These are phyloP conservation scores for Thalassoma bifasciatum DNA, from an alignment of 2,113 vertebrate species.

Conservation along the genomic window DNA sequence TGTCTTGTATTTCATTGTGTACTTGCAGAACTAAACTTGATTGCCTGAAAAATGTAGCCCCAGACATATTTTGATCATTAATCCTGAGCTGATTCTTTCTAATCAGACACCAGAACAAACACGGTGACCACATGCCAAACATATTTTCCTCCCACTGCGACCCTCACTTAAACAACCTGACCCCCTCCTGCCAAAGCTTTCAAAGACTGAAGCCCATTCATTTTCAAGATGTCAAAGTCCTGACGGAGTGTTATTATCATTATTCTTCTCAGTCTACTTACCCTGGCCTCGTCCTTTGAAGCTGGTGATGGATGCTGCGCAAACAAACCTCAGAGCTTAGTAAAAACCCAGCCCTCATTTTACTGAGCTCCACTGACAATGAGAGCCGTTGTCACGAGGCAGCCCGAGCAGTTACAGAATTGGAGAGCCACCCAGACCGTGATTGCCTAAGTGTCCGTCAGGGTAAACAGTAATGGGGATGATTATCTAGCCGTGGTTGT, in stretches of 20 bases:
- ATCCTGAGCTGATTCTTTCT: constrained; percentile 49
- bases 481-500: constrained; percentile 48
- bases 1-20: constrained; percentile 21
- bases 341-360: constrained; percentile 37
- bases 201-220: constrained; percentile 48
- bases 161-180: constrained; percentile 46
- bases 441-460: constrained; percentile 34
- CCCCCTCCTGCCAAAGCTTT: constrained; percentile 37
- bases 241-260: constrained; percentile 70
- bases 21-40: constrained; percentile 24
- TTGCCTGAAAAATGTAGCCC: constrained; percentile 38
- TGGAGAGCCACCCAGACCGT: constrained; percentile 54
- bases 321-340: constrained; percentile 64
- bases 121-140: constrained; percentile 59
- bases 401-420: constrained; percentile 35
- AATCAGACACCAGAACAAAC: constrained; percentile 64
- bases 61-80: constrained; percentile 48
- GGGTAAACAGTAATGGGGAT: constrained; percentile 44
- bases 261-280: constrained; percentile 66
- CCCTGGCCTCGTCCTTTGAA: constrained; percentile 70
- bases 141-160: constrained; percentile 16
- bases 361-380: constrained; percentile 56
- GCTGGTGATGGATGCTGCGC: constrained; percentile 70
- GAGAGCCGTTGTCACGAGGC: constrained; percentile 49
- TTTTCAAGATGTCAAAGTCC: constrained; percentile 53